Base-by-base conservation (phyloP, 1,140 invertebrate genomes). In the Glomeris maerens region DNA sequence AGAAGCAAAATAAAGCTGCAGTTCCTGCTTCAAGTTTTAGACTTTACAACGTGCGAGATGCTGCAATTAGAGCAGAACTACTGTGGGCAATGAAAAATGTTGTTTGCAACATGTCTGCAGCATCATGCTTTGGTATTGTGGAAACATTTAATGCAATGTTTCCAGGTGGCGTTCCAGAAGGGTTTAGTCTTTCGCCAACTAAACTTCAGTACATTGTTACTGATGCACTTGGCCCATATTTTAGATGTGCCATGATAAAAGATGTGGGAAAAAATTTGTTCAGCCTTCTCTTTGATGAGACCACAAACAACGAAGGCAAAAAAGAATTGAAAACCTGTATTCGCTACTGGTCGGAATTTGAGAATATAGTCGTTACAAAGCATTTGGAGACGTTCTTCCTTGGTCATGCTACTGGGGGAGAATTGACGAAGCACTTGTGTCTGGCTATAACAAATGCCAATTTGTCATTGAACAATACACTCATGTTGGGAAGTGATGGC, bases 401-500 rank as follows among this genome's bases (percentile, higher is more conserved):
- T 29, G 46, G 45, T 10, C 46, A 49, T 38, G 58, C 51, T n/a
- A 57, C 39, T 36, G 52, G 23, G 41, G 45, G 45, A 22, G 44
- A 50, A n/a, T 21, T 54, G 13, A 10, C 26, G 44, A 29, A 27
- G 10, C 56, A 55, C 26, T 40, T 59, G 31, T 21, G 52, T 45
- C 21, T 26, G 2, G 53, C 53, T 1, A 27, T 58, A 5, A 27
- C 47, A 17, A 55, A 41, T 45, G 53, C 53, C 39, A 44, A 21
- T 13, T 22, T 56, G 13, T 27, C 49, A 21, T 23, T 25, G 17
- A 14, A 21, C 17, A 47, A 52, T 10, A 22, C 61, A 17, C 22
- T 58, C 21, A 57, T 54, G 53, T 39, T 63, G 21, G 59, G 52
- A 27, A 47, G 25, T 46, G 59, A 62, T 61, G 59, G 60, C n/a